phyloP scores from a whole-genome alignment of 1,140 invertebrate genomes.

The Vanessa atalanta region DNA sequence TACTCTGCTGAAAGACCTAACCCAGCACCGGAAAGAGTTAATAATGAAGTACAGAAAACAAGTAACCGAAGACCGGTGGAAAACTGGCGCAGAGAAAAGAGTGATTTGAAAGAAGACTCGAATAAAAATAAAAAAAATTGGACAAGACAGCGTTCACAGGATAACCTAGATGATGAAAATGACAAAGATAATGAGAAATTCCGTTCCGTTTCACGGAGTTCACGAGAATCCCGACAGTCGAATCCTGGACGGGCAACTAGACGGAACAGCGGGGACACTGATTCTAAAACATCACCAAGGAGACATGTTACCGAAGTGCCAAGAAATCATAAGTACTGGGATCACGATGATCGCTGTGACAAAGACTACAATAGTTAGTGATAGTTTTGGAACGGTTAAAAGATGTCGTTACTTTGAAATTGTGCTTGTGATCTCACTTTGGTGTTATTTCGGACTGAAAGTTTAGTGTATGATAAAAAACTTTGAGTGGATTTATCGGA shows the following conservation, averaged over 20 bases:
- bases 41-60: slow-evolving; percentile 65
- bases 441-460: slow-evolving; percentile 3
- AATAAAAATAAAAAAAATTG: slow-evolving; percentile 64
- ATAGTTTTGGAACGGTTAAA: slow-evolving; percentile 17
- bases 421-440: slow-evolving; percentile 8
- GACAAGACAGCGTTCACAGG: slow-evolving; percentile 59
- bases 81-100: slow-evolving; percentile 69
- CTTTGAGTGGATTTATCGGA: too few species aligned
- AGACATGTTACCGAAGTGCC: slow-evolving; percentile 74
- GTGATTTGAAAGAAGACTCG: slow-evolving; percentile 56
- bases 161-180: slow-evolving; percentile 58
- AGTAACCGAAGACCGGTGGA: slow-evolving; percentile 53
- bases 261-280: slow-evolving; percentile 54
- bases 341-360: slow-evolving; percentile 78
- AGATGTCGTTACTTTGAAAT: neutral
- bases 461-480: neutral
- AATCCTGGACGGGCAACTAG: slow-evolving; percentile 46
- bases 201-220: slow-evolving; percentile 49
- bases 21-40: slow-evolving; percentile 51
- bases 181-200: slow-evolving; percentile 47
- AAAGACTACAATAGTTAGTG: slow-evolving; percentile 78
- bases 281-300: slow-evolving; percentile 59
- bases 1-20: slow-evolving; percentile 42
- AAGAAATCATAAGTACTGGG: slow-evolving; percentile 76
- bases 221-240: slow-evolving; percentile 43